A percentile compares a stretch with the other conserved stretches of the same genome.
These are phyloP conservation scores for Drosophila maculinotata DNA, from an alignment of 2,888 invertebrate genomes.

Conservation along the genomic window DNA sequence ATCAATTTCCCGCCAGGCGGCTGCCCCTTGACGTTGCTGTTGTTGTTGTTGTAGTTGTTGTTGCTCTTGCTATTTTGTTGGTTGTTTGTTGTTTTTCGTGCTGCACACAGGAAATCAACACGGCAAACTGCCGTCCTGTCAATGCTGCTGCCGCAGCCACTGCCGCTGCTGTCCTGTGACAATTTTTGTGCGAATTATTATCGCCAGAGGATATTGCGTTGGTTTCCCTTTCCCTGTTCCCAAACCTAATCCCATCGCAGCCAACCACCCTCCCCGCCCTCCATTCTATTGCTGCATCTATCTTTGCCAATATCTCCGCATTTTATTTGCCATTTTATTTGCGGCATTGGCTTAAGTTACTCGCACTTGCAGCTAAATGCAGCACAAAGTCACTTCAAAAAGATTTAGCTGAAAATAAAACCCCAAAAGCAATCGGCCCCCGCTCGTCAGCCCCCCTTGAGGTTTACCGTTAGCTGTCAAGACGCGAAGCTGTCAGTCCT, in stretches of 20 bases:
- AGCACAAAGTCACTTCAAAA: constrained; percentile 66
- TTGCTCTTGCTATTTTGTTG: constrained; percentile 15
- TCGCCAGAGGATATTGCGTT: constrained; percentile 75
- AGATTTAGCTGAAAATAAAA: constrained; percentile 41
- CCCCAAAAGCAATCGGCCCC: constrained; percentile 8
- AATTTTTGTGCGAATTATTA: constrained; percentile 73
- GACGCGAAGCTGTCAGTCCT: constrained; percentile 47
- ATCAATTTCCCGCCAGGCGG: constrained; percentile 81
- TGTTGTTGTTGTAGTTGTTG: constrained; percentile 18
- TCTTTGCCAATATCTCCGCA: constrained; percentile 47
- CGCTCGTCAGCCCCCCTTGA: constrained; percentile 19
- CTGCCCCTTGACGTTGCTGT: constrained; percentile 27
- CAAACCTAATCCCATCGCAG: too few relatives aligned
- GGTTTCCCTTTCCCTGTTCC: constrained; percentile 2
- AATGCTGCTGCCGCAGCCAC: constrained; percentile 47
- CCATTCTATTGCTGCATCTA: constrained; percentile 8
- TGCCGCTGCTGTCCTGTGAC: constrained; percentile 53
- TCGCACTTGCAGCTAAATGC: constrained; percentile 64
- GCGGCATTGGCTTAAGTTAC: constrained; percentile 68
- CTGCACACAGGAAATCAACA: constrained; percentile 79
- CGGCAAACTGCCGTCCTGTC: constrained; percentile 65
- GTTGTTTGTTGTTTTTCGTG: constrained; percentile 50
- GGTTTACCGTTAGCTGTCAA: constrained; percentile 66
- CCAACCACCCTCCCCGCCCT: too few relatives aligned
- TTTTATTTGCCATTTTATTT: constrained; percentile 62